Evolutionary conservation across 2,797 vertebrate genomes (phyloP).

Genomic region (Cyprinella venusta): DNA sequence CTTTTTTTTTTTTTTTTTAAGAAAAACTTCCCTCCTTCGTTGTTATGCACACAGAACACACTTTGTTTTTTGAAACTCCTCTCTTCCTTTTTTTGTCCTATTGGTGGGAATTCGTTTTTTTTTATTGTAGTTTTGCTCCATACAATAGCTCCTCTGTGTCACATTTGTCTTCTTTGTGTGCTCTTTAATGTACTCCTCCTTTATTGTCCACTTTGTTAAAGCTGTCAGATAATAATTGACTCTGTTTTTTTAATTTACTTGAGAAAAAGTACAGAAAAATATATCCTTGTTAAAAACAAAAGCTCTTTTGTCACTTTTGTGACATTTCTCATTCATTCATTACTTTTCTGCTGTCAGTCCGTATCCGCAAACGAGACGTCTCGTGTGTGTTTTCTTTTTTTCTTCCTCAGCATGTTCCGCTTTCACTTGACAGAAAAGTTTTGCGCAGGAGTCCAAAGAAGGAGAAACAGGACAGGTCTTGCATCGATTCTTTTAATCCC

Average conservation of each 20-base stretch:
- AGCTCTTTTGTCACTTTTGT: constrained; percentile 47
- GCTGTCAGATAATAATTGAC: constrained; percentile 54
- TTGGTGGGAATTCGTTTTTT: constrained; percentile 81
- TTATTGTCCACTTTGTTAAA: constrained; percentile 48
- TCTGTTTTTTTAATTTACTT: neutral
- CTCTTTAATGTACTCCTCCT: constrained; percentile 44
- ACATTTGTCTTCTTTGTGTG: constrained; percentile 75
- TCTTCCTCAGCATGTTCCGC: constrained; percentile 33
- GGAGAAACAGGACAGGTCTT: constrained; percentile 45
- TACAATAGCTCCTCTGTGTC: constrained; percentile 81
- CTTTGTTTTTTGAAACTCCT: constrained; percentile 67
- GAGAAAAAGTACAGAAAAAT: neutral
- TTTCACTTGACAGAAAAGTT: constrained; percentile 52
- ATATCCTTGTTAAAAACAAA: constrained; percentile 31
- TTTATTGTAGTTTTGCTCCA: constrained; percentile 70
- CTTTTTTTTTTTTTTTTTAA: constrained; percentile 84
- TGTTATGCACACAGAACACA: constrained; percentile 49
- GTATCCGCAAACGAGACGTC: constrained; percentile 28
- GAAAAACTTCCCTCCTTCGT: constrained; percentile 80
- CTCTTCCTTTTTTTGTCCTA: constrained; percentile 76
- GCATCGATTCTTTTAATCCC: constrained; percentile 55
- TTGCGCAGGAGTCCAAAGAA: constrained; percentile 47
- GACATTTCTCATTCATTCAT: constrained; percentile 44
- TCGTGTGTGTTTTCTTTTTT: neutral
- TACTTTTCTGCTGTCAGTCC: constrained; percentile 42